These are phyloP conservation scores for Clarias pachynema DNA, from an alignment of 2,797 vertebrate species.

Conservation along the genomic window DNA sequence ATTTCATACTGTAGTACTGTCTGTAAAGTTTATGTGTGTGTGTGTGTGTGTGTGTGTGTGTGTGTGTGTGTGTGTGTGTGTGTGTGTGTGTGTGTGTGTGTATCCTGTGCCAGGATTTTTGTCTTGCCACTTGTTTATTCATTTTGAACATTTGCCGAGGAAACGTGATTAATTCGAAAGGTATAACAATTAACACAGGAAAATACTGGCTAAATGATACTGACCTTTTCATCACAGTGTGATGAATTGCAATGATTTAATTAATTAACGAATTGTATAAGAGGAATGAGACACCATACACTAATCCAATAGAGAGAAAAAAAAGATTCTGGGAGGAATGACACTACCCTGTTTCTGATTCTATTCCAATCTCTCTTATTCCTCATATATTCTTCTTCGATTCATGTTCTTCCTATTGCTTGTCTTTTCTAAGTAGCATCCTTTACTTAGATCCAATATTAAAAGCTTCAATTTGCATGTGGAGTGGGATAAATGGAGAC, in stretches of 20 bases:
- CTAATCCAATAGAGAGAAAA: neutral
- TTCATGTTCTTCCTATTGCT: neutral
- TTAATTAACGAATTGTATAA: neutral
- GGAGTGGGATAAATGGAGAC: neutral
- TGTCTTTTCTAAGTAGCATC: neutral
- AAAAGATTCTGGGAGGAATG: neutral
- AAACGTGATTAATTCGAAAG: constrained; percentile 34
- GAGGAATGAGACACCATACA: neutral
- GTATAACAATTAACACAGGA: constrained; percentile 32
- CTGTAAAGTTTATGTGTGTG: neutral
- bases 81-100: constrained; percentile 3
- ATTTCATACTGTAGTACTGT: constrained; percentile 23
- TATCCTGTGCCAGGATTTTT: neutral
- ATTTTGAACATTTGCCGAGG: constrained; percentile 35
- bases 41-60: too few species aligned
- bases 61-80: constrained; percentile 3
- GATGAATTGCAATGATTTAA: neutral
- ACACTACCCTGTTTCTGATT: neutral
- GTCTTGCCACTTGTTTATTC: constrained; percentile 35
- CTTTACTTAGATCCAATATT: neutral
- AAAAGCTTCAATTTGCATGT: neutral
- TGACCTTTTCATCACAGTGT: neutral
- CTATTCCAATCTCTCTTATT: neutral
- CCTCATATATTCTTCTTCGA: neutral
- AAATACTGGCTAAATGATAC: neutral